Conservation (phyloP, 1,140 invertebrate species). For the Bombus picipes region DNA sequence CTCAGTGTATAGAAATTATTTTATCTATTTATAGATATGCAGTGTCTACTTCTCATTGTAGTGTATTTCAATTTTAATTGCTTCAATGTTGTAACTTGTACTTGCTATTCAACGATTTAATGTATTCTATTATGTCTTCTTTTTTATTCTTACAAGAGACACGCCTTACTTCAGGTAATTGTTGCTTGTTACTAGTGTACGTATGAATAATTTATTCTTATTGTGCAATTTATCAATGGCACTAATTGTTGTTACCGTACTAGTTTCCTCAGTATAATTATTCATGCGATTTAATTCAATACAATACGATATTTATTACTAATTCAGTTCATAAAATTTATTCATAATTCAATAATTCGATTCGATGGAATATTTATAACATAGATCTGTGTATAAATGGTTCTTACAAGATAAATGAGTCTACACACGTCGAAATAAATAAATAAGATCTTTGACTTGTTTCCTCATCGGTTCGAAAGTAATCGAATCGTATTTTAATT, state of each 20-base stretch:
- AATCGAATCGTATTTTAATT: no score
- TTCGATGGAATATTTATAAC: background rate
- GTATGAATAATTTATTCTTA: background rate
- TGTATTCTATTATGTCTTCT: background rate
- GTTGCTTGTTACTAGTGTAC: background rate
- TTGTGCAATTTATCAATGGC: background rate
- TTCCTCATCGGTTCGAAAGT: background rate
- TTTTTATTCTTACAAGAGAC: background rate
- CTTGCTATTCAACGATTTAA: background rate
- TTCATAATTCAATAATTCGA: background rate
- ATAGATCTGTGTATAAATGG: background rate
- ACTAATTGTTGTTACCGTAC: background rate
- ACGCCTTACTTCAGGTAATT: background rate
- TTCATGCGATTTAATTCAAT: background rate
- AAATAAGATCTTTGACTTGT: no score
- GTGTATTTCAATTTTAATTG: background rate
- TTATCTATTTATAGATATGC: background rate
- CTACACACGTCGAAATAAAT: no score
- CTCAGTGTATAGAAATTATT: background rate
- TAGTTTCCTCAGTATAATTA: background rate
- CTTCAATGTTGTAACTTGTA: background rate
- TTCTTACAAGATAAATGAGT: background rate
- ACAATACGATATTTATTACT: background rate
- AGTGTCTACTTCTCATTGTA: background rate
- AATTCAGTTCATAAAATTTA: background rate